A percentile compares a stretch with the other conserved stretches of the same genome.
Conservation (phyloP, 1,140 invertebrate species). For the Bombus ignitus region DNA sequence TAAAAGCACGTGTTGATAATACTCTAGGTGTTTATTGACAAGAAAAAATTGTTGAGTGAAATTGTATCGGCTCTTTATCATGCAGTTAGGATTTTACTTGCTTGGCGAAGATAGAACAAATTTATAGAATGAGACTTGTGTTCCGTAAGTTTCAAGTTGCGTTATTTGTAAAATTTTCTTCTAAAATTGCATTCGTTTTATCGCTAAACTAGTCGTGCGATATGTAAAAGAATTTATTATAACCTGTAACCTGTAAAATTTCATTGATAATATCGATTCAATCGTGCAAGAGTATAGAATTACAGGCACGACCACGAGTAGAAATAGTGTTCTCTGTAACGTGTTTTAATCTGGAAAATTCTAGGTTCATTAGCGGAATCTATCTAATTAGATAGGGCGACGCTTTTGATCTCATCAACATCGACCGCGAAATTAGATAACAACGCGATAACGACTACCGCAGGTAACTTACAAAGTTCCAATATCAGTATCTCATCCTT, state of each 20-base stretch:
- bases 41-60: background rate
- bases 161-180: background rate
- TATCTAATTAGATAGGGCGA: background rate
- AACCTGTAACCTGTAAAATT: background rate
- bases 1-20: background rate
- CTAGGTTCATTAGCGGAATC: background rate
- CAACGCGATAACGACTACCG: slow-evolving; percentile 39
- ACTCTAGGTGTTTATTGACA: background rate
- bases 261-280: background rate
- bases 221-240: no score
- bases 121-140: no score
- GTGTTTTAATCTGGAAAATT: background rate
- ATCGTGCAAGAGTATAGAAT: background rate
- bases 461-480: slow-evolving; percentile 49
- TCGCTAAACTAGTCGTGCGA: accelerated
- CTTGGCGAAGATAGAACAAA: background rate
- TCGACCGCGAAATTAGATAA: slow-evolving; percentile 57
- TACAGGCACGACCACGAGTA: no score
- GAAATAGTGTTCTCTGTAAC: background rate
- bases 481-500: slow-evolving; percentile 26
- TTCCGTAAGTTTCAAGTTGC: background rate
- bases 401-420: slow-evolving; percentile 17
- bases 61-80: background rate
- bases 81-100: background rate
- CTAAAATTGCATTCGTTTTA: background rate